Base-by-base conservation (phyloP, 1,140 invertebrate genomes). In the Cydia strobilella region DNA sequence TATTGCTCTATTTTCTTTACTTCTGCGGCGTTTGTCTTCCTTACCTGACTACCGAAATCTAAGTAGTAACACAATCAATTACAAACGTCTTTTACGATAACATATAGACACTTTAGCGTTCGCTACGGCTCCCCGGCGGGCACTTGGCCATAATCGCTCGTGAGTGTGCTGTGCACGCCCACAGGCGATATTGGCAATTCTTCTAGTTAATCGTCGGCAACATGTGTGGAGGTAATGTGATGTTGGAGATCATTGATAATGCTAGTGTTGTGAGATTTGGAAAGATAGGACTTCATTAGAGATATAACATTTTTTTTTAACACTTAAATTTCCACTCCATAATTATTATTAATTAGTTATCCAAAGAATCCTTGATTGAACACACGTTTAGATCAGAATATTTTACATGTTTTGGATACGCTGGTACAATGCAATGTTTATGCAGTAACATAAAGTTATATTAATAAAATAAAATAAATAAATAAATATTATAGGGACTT, bases 101-200 rank as follows among this genome's bases (percentile, higher is more conserved):
- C 18, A 59, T 59, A 59, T 59, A 59, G 54, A 59, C 79, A 79
- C 75, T 86, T 82, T 82, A 83, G 78, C 20, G 4, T n/a, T 74
- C 76, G 75, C 76, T 84, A 90, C 86, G 82, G 82, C 78, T 87
- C 88, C 88, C 88, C 74, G n/a, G 84, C 81, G 88, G 76, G 79
- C 79, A 86, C 82, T 90, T 88, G 79, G n/a, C 78, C 76, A 81
- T 87, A 88, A 88, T 84, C 77, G 80, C 80, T 71, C 76, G 83
- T 86, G 84, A 82, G 79, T 78, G 77, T 83, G 82, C 82, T 27
- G 73, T 79, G 86, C 86, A 85, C 83, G 86, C 77, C n/a, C 7
- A 45, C 7, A 59, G 69, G 59, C 35, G 39, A 72, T 76, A 84
- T 85, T 82, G 81, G 79, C 84, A 79, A 86, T 86, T 77, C 23